A percentile compares a stretch with the other conserved stretches of the same genome.
phyloP scores from a whole-genome alignment of 2,888 invertebrate species.

The Teinopalpus imperialis region DNA sequence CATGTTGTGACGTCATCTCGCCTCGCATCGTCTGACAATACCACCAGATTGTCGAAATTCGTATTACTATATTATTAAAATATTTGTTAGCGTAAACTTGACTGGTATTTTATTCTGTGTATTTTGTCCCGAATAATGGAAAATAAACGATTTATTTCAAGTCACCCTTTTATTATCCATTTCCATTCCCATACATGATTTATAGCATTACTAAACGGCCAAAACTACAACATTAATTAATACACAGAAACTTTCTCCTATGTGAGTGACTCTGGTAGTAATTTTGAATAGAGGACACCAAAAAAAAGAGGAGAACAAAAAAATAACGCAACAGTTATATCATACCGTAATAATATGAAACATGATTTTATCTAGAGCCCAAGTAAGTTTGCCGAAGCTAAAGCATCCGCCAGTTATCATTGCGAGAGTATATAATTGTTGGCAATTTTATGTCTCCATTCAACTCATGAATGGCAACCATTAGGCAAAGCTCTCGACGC shows the following conservation, averaged over 20 bases:
- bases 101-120: constrained; percentile 3
- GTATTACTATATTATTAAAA: constrained; percentile 17
- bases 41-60: constrained; percentile 22
- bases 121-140: no score
- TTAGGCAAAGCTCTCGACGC: constrained; percentile 71
- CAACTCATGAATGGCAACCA: constrained; percentile 76
- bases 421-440: constrained; percentile 79
- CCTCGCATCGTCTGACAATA: constrained; percentile 34
- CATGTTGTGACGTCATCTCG: constrained; percentile 75
- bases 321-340: not conserved
- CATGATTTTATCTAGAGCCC: constrained; percentile 27
- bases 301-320: not conserved
- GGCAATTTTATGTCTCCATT: constrained; percentile 78
- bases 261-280: no score
- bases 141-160: no score
- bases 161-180: no score
- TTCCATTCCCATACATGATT: no score
- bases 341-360: constrained; percentile 15
- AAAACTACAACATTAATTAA: no score
- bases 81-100: constrained; percentile 3
- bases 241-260: no score
- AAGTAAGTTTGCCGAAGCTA: constrained; percentile 58
- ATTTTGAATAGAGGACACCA: no score
- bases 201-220: no score
- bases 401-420: constrained; percentile 76